phyloP scores from a whole-genome alignment of 2,888 invertebrate genomes.

The Archips crataeganus region DNA sequence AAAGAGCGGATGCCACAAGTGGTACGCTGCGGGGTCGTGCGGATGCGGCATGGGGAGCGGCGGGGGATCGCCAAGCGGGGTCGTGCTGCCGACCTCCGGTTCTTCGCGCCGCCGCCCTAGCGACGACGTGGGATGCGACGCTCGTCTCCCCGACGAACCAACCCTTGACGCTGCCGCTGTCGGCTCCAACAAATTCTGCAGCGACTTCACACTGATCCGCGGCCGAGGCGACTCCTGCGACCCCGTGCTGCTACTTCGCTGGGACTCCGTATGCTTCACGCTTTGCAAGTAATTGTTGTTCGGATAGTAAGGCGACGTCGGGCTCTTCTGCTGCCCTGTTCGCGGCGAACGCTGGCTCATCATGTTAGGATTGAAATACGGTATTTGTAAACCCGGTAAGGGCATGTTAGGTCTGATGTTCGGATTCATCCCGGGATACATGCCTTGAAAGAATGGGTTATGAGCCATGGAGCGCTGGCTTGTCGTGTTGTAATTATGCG shows the following conservation, averaged over 20 bases:
- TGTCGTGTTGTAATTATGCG: slow-evolving; percentile 72
- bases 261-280: slow-evolving; percentile 67
- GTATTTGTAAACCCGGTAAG: slow-evolving; percentile 72
- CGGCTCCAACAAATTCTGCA: slow-evolving; percentile 87
- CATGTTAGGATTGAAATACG: slow-evolving; percentile 74
- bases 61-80: slow-evolving; percentile 83
- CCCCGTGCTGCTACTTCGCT: slow-evolving; percentile 62
- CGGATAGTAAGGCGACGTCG: slow-evolving; percentile 75
- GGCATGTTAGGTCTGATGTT: slow-evolving; percentile 71
- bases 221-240: slow-evolving; percentile 83
- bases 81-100: slow-evolving; percentile 88
- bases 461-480: slow-evolving; percentile 68
- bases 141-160: slow-evolving; percentile 62
- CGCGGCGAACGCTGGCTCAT: slow-evolving; percentile 72
- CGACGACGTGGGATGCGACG: slow-evolving; percentile 71
- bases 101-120: slow-evolving; percentile 82
- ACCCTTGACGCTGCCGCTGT: slow-evolving; percentile 67
- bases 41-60: slow-evolving; percentile 68
- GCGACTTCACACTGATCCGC: slow-evolving; percentile 87
- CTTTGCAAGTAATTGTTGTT: slow-evolving; percentile 79
- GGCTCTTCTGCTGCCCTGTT: slow-evolving; percentile 73
- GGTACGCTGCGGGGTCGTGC: slow-evolving; percentile 86
- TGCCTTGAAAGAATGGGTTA: slow-evolving; percentile 70
- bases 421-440: slow-evolving; percentile 74
- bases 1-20: slow-evolving; percentile 94